Conservation (phyloP, 2,888 invertebrate species). For the Eugnorisma glareosa region DNA sequence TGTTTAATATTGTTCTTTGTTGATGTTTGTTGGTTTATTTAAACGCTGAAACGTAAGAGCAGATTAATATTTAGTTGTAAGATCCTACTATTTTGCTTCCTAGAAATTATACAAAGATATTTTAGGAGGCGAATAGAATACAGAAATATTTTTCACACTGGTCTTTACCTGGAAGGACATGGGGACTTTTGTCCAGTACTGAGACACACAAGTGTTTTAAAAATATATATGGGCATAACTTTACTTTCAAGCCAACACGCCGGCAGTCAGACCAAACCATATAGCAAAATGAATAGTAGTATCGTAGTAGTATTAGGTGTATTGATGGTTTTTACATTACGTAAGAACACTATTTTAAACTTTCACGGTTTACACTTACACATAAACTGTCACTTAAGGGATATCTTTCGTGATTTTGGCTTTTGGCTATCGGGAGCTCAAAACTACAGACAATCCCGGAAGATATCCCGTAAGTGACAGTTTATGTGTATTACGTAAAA, state of each 20-base stretch:
- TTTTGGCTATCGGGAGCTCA: no score
- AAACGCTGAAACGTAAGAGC: neutral
- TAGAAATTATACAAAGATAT: neutral
- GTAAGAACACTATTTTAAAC: no score
- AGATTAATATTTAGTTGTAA: neutral
- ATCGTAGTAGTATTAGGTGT: no score
- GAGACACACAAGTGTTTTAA: neutral
- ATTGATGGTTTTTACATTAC: no score
- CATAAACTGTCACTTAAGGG: no score
- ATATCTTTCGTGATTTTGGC: no score
- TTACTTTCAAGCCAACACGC: neutral
- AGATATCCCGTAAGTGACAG: no score
- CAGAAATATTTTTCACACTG: neutral
- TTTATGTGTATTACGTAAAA: no score
- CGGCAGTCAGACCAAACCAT: neutral
- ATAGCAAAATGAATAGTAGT: neutral
- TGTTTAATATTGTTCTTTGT: slow-evolving; percentile 24
- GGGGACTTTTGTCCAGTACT: neutral
- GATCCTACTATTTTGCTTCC: neutral
- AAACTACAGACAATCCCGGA: no score
- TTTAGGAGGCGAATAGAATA: neutral
- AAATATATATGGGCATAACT: neutral
- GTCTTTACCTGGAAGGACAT: neutral
- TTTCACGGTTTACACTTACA: no score
- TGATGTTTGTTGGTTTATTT: slow-evolving; percentile 1